Evolutionary conservation across 1,140 invertebrate genomes (phyloP), one percentile per base, ranked within the genome.

Genomic region (Mercenaria mercenaria): DNA sequence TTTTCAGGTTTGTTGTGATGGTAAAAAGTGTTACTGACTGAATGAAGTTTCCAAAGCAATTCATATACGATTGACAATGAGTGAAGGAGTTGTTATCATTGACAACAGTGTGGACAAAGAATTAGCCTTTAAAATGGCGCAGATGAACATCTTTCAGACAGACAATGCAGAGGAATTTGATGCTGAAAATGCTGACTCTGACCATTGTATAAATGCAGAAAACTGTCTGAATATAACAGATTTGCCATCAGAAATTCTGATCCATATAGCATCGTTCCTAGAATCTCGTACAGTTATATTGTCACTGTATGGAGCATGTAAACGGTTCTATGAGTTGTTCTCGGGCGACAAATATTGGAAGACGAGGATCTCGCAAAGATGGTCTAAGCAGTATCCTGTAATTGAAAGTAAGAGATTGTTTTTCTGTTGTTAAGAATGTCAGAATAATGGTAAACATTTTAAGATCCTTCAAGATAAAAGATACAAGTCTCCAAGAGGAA

Each of bases 311-410:
- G 4, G 50, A 15, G 61, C 41, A 18, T 88, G 86, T 29, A 80
- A 67, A 52, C 20, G 41, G 41, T 88, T 88, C 59, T 72, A 81
- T 81, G 77, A 64, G 8, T 32, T 88, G 13, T 88, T 88, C 59
- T 80, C 61, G 15, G 29, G n/a, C n/a, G 76, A 88, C 15, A 64
- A 41, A 32, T 88, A 88, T 56, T 88, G 86, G 86, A 88, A 72
- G 43, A 88, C 86, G 6, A 80, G 86, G 39, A 80, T 88, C 18
- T 47, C 76, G 26, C 56, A 81, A 39, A 79, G 56, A 52, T 88
- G 74, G 76, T 10, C 32, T 8, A 81, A 88, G 61, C 18, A 32
- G 6, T 81, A 81, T 52, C 86, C 86, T 32, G 50, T 81, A 11
- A 32, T 88, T 50, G 76, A 88, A 56, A 69, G 86, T 88, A 47